These are phyloP conservation scores for Amiota communis DNA, from an alignment of 2,888 invertebrate species.

Conservation along the genomic window DNA sequence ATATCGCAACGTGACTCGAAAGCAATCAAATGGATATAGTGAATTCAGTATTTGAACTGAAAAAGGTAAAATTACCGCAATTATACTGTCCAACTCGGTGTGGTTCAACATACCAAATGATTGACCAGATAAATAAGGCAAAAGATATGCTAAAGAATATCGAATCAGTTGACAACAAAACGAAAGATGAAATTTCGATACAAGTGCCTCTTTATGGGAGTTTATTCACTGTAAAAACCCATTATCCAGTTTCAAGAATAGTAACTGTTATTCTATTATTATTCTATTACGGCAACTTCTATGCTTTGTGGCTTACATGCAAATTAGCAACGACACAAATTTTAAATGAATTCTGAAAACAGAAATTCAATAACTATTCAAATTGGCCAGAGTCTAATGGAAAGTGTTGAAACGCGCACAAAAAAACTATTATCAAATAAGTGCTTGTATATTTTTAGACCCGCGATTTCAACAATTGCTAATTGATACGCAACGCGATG, in stretches of 20 bases:
- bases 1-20: no score
- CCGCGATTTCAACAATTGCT: constrained; percentile 39
- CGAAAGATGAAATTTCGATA: constrained; percentile 30
- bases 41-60: constrained; percentile 31
- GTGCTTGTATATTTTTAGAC: constrained; percentile 35
- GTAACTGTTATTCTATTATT: no score
- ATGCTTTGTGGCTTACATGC: constrained; percentile 36
- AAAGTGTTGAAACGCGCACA: constrained; percentile 24
- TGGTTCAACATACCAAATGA: constrained; percentile 35
- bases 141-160: constrained; percentile 34
- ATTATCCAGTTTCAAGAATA: no score
- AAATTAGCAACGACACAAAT: no score
- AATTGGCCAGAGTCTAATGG: constrained; percentile 26
- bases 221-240: no score
- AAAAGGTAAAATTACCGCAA: constrained; percentile 35
- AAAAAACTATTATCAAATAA: constrained; percentile 31
- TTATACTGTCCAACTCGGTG: constrained; percentile 41
- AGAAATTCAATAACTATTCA: no score
- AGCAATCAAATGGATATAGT: no score
- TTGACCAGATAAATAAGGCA: constrained; percentile 25
- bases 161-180: constrained; percentile 27
- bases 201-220: constrained; percentile 26
- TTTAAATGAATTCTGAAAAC: no score
- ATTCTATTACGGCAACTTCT: constrained; percentile 35
- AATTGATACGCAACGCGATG: constrained; percentile 20